Evolutionary conservation across 2,797 vertebrate species (phyloP).

Genomic region (Pseudotriccus pelzelni): DNA sequence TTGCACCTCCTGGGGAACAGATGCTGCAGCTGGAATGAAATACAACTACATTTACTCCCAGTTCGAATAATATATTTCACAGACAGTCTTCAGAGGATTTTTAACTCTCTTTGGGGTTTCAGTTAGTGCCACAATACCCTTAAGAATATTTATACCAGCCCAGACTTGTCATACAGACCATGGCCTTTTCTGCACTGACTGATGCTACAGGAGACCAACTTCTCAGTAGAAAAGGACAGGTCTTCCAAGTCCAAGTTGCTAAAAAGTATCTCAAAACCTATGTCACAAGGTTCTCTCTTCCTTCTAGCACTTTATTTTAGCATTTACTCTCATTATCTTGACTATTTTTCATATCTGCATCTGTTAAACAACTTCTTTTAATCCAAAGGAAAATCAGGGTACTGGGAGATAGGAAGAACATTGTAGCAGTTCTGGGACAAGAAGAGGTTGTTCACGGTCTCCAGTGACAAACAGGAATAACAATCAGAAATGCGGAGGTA

Average conservation of each 20-base stretch:
- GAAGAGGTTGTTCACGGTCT: neutral
- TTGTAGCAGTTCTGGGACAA: neutral
- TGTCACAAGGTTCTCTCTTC: neutral
- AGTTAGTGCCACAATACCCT: neutral
- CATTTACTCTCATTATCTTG: neutral
- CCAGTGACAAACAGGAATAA: neutral
- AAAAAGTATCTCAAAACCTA: neutral
- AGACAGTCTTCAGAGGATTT: neutral
- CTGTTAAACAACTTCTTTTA: neutral
- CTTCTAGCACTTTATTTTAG: neutral
- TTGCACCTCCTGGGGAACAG: neutral
- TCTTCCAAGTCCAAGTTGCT: neutral
- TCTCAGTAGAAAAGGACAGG: neutral
- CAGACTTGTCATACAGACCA: neutral
- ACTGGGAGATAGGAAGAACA: neutral
- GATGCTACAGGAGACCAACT: neutral
- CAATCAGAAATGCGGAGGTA: neutral
- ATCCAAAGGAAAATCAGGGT: neutral
- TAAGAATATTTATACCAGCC: neutral
- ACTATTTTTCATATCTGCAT: neutral
- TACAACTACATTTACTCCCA: neutral
- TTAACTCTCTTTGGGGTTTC: neutral
- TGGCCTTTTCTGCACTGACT: neutral
- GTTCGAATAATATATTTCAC: neutral
- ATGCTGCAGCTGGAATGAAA: neutral